Evolutionary conservation across 2,888 invertebrate species (phyloP).

Genomic region (Toxonevra muliebris): DNA sequence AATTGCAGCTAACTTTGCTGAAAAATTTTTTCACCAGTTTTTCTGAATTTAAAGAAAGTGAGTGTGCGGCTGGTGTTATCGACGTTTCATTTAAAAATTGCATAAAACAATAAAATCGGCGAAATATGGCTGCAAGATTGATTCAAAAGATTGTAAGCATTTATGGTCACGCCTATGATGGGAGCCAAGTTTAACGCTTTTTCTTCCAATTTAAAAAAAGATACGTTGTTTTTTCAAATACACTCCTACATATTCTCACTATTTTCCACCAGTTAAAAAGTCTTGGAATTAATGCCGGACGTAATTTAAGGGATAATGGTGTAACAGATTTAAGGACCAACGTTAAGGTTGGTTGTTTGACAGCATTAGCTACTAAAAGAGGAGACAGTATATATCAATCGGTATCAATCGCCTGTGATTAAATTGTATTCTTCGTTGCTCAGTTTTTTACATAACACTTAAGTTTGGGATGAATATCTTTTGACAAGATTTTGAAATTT

Average conservation of each 20-base stretch:
- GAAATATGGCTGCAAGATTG: conserved; percentile 63
- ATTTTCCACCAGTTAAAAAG: conserved; percentile 40
- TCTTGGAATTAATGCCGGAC: conserved; percentile 38
- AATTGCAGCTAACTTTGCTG: conserved; percentile 20
- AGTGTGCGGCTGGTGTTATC: conserved; percentile 30
- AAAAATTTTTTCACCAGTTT: conserved; percentile 26
- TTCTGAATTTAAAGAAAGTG: conserved; percentile 29
- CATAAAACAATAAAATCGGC: conserved; percentile 35
- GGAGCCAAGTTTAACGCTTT: background rate
- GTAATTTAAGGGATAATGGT: conserved; percentile 29
- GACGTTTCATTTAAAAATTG: conserved; percentile 34
- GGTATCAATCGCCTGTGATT: conserved; percentile 19
- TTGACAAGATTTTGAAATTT: background rate
- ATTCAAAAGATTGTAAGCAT: conserved; percentile 65
- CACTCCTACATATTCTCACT: conserved; percentile 19
- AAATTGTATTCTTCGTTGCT: conserved; percentile 18
- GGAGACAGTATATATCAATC: background rate
- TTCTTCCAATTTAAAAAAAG: background rate
- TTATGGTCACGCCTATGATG: conserved; percentile 4
- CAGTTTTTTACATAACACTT: conserved; percentile 43
- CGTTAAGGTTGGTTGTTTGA: conserved; percentile 45
- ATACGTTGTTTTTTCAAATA: background rate
- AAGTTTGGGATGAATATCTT: conserved; percentile 16
- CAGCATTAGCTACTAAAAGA: conserved; percentile 52
- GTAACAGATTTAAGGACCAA: conserved; percentile 24